Percentiles rank a stretch among this genome's conserved stretches.
Evolutionary conservation across 2,888 invertebrate species (phyloP).

Genomic region (Cosmopolites sordidus): DNA sequence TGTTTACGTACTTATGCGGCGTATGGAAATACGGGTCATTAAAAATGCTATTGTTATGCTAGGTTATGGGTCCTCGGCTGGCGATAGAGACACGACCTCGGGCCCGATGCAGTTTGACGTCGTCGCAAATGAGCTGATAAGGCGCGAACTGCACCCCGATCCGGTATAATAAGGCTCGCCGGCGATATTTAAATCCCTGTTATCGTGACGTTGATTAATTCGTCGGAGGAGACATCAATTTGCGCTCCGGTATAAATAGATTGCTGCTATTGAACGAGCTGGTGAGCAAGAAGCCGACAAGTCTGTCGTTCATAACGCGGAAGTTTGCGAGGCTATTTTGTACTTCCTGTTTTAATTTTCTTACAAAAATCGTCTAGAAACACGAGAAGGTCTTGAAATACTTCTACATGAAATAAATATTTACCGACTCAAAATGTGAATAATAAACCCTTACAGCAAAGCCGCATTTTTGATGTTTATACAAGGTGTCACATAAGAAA

Average conservation of each 20-base stretch:
- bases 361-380: too few species aligned
- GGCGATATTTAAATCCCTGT: constrained; percentile 23
- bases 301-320: too few species aligned
- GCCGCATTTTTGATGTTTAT: too few species aligned
- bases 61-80: constrained; percentile 36
- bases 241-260: constrained; percentile 5
- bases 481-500: too few species aligned
- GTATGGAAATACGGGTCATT: constrained; percentile 30
- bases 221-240: constrained; percentile 17
- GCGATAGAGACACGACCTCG: constrained; percentile 19
- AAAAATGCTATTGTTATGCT: constrained; percentile 41
- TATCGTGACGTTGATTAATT: constrained; percentile 23
- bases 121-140: constrained; percentile 22
- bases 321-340: too few species aligned
- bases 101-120: constrained; percentile 12
- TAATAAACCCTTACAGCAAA: too few species aligned
- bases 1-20: too few species aligned
- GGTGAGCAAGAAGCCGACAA: not conserved
- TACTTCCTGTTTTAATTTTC: too few species aligned
- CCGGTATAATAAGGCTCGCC: constrained; percentile 18
- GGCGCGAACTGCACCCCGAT: constrained; percentile 20
- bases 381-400: too few species aligned
- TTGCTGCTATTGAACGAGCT: not conserved
- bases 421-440: too few species aligned
- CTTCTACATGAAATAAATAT: too few species aligned